phyloP scores from a whole-genome alignment of 2,797 vertebrate species.

The Cyprinodon diabolis region DNA sequence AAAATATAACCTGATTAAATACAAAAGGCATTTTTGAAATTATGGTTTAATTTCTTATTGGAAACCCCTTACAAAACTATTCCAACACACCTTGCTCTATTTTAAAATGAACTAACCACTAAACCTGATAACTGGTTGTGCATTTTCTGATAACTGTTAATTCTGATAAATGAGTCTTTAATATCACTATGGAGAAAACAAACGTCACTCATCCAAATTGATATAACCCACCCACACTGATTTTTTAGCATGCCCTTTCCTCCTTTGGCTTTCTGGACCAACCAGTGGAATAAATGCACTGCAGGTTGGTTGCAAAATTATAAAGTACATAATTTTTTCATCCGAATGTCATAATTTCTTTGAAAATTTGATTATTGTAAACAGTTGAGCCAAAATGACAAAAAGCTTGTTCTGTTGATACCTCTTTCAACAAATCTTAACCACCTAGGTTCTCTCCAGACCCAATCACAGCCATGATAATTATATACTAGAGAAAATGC shows the following conservation, averaged over 20 bases:
- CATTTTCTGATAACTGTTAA: background rate
- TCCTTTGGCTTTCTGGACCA: too few relatives aligned
- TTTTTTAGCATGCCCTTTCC: background rate
- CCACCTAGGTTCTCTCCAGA: too few relatives aligned
- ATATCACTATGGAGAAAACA: background rate
- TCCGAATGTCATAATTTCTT: too few relatives aligned
- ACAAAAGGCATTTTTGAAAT: background rate
- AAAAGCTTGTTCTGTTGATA: too few relatives aligned
- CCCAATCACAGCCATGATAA: too few relatives aligned
- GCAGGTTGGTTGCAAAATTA: too few relatives aligned
- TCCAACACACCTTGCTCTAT: background rate
- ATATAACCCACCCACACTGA: background rate
- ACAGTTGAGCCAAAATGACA: too few relatives aligned
- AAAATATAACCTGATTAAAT: background rate
- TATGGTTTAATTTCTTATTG: background rate
- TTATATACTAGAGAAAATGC: too few relatives aligned
- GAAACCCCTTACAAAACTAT: background rate
- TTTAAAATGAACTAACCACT: background rate
- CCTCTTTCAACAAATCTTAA: too few relatives aligned
- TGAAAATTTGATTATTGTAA: too few relatives aligned
- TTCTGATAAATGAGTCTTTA: background rate
- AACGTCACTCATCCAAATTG: background rate
- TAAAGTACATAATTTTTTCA: too few relatives aligned
- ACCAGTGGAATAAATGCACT: too few relatives aligned
- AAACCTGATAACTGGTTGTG: background rate